These are phyloP conservation scores for Thera britannica DNA, from an alignment of 2,888 invertebrate genomes.

Conservation along the genomic window DNA sequence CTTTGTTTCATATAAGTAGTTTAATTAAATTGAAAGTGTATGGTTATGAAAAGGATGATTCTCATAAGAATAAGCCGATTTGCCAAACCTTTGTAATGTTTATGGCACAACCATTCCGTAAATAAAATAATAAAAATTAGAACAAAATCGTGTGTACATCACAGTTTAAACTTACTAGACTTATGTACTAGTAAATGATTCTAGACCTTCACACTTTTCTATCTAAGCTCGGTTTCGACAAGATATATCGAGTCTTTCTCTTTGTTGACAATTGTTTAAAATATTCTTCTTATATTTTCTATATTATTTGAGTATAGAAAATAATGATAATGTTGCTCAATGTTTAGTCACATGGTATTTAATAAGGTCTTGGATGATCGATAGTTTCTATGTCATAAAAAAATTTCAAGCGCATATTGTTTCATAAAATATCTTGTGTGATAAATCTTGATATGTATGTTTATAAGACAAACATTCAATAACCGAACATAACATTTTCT, in stretches of 20 bases:
- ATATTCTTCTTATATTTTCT: neutral
- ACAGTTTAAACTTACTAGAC: neutral
- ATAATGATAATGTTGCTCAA: conserved; percentile 27
- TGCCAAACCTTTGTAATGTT: neutral
- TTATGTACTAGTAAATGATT: neutral
- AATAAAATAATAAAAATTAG: neutral
- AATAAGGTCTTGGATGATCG: neutral
- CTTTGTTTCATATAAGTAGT: conserved; percentile 19
- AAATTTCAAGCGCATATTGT: too few species aligned
- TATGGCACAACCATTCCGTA: neutral
- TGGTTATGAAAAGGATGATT: neutral
- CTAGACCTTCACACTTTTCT: neutral
- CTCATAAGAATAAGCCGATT: neutral
- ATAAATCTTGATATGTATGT: neutral
- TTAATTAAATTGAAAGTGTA: conserved; percentile 7
- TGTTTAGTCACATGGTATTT: conserved; percentile 8
- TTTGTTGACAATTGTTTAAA: neutral
- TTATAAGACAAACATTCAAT: neutral
- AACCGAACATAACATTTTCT: neutral
- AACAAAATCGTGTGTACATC: neutral
- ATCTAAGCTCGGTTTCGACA: neutral
- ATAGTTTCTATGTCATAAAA: neutral
- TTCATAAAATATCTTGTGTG: neutral
- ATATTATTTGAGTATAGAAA: conserved; percentile 10
- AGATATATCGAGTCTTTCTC: neutral